phyloP scores from a whole-genome alignment of 2,888 invertebrate genomes.

The Pachymerium ferrugineum region DNA sequence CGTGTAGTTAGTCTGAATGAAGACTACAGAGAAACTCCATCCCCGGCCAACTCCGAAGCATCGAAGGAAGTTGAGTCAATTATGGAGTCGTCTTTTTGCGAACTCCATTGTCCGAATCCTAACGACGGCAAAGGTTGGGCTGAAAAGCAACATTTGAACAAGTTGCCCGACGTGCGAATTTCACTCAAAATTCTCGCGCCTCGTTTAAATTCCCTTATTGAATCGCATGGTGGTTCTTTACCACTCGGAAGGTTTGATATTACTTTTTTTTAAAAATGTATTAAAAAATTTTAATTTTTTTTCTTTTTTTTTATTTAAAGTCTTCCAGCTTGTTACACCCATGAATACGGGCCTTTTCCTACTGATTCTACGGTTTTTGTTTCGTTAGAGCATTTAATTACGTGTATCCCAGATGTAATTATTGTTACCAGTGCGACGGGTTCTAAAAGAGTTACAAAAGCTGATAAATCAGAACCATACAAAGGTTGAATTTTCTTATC shows the following conservation, averaged over 20 bases:
- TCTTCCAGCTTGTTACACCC: conserved; percentile 73
- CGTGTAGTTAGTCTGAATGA: conserved; percentile 65
- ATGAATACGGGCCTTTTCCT: conserved; percentile 60
- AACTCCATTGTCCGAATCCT: conserved; percentile 59
- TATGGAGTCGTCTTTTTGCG: conserved; percentile 57
- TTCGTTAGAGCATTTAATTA: conserved; percentile 80
- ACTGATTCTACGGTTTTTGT: conserved; percentile 61
- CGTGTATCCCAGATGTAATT: conserved; percentile 70
- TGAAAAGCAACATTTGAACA: conserved; percentile 61
- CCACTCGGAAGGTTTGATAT: conserved; percentile 66
- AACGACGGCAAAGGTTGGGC: conserved; percentile 64
- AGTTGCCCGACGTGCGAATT: conserved; percentile 57
- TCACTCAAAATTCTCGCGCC: conserved; percentile 59
- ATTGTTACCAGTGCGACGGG: conserved; percentile 53
- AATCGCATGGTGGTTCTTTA: conserved; percentile 68
- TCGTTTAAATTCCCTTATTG: conserved; percentile 62
- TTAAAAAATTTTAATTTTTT: background rate
- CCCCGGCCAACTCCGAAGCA: conserved; percentile 45
- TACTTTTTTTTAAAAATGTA: conserved; percentile 31
- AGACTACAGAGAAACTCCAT: conserved; percentile 57
- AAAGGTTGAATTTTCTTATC: background rate
- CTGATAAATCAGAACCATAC: conserved; percentile 38
- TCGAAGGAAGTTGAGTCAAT: conserved; percentile 39
- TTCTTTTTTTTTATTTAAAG: conserved; percentile 50
- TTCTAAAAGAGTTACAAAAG: conserved; percentile 54